Evolutionary conservation across 2,113 vertebrate genomes (phyloP).

Genomic region (Oceanites oceanicus): DNA sequence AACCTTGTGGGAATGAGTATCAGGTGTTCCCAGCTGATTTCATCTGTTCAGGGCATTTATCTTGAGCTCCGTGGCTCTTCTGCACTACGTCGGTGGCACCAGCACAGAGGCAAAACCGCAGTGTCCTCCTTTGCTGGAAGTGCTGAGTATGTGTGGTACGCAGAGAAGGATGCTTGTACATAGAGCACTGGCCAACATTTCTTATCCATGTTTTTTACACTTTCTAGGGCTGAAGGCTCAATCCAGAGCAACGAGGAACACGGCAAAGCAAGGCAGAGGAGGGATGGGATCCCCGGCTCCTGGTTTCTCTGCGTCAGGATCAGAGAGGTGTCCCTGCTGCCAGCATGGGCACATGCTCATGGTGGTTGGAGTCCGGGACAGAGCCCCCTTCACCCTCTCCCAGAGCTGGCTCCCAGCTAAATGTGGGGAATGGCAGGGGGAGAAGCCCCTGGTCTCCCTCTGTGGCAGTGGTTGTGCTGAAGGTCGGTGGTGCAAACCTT

Average conservation of each 20-base stretch:
- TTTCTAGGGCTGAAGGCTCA: not conserved
- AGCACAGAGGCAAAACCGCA: not conserved
- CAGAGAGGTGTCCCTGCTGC: not conserved
- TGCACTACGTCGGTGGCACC: not conserved
- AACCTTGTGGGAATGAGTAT: slow-evolving; percentile 51
- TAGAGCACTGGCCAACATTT: not conserved
- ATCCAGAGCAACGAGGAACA: not conserved
- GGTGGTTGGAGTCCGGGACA: not conserved
- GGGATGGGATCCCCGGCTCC: not conserved
- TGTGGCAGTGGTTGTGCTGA: not conserved
- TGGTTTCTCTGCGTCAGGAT: not conserved
- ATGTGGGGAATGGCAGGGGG: not conserved
- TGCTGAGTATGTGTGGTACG: not conserved
- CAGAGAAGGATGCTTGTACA: not conserved
- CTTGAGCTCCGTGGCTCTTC: not conserved
- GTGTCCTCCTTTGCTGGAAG: fast-evolving
- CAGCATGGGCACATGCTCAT: fast-evolving
- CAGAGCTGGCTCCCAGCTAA: not conserved
- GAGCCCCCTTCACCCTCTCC: not conserved
- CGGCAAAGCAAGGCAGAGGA: not conserved
- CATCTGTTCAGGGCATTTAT: not conserved
- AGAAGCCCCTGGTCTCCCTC: not conserved
- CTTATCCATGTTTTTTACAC: not conserved
- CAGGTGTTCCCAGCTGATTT: slow-evolving; percentile 21
- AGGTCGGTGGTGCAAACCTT: not conserved